Evolutionary conservation across 2,113 vertebrate genomes (phyloP), one percentile per base, ranked within the genome.

Genomic region (Danionella cerebrum): DNA sequence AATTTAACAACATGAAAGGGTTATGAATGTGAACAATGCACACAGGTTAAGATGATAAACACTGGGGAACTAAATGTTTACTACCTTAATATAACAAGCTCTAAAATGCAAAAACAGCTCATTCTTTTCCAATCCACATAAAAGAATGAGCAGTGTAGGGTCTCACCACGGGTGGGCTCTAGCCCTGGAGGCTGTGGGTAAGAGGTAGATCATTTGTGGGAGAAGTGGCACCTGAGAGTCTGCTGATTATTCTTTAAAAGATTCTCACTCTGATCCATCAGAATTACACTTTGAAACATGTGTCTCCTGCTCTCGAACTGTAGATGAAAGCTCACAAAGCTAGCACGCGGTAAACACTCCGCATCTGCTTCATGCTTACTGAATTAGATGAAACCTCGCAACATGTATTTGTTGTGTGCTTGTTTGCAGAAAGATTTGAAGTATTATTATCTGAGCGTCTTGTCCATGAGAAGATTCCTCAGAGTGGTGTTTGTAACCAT

Each of bases 211-310:
- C 13, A 33, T 53, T 53, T 52, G 55, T 39, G 54, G 25, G 21
- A 39, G 35, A 51, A 12, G 25, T 88, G 84, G 86, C 89, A 91
- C 89, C 90, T 91, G 91, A 88, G 44, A 83, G 84, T 44, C 67
- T 42, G 52, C 6, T 25, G 87, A 88, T 87, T 84, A 76, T 21
- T 75, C 77, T 76, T 76, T 51, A 76, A 70, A 58, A 67, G 47
- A 63, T 74, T 63, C 63, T 51, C n/a, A 69, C 44, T 52, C 18
- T 54, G 24, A 60, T 42, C 39, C 45, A 52, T 62, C 25, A 54
- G 14, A 64, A 24, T 54, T 11, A 53, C 36, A 67, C 13, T 11
- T 11, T 31, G 21, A 58, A 42, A 71, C 14, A 65, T 22, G 14
- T 44, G 36, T 12, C 29, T 13, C 18, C 54, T 39, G 16, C 22